A percentile compares a stretch with the other conserved stretches of the same genome.
Conservation (phyloP, 1,140 invertebrate species). For the Drosophila prosaltans region DNA sequence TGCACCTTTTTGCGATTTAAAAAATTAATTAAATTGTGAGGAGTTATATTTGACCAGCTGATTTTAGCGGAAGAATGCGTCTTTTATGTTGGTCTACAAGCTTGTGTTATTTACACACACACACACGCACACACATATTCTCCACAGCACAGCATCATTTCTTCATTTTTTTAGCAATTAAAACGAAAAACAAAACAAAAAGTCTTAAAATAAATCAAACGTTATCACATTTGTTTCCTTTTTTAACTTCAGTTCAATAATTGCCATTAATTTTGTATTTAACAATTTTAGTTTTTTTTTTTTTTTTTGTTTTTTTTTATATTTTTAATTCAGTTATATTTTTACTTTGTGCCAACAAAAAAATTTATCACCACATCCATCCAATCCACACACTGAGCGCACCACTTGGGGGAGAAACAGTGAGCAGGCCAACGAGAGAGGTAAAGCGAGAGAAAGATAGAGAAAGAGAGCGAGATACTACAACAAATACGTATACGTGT, state of each 20-base stretch:
- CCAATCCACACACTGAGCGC: slow-evolving; percentile 10
- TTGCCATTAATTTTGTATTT: slow-evolving; percentile 37
- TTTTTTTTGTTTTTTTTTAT: slow-evolving; percentile 37
- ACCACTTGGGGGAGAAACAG: slow-evolving; percentile 23
- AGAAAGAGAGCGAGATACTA: slow-evolving; percentile 25
- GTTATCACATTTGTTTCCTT: slow-evolving; percentile 19
- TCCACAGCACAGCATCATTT: slow-evolving; percentile 28
- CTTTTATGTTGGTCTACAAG: background rate
- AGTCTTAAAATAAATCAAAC: slow-evolving; percentile 19
- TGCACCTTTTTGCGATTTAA: background rate
- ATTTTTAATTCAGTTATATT: slow-evolving; percentile 79
- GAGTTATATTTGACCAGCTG: slow-evolving; percentile 9
- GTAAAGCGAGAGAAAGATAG: slow-evolving; percentile 27
- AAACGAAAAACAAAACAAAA: slow-evolving; percentile 41
- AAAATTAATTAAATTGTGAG: background rate
- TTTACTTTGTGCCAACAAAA: slow-evolving; percentile 80
- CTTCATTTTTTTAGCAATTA: slow-evolving; percentile 20
- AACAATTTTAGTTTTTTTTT: background rate
- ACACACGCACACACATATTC: slow-evolving; percentile 27
- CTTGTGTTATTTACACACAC: slow-evolving; percentile 5
- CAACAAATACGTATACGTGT: slow-evolving; percentile 44
- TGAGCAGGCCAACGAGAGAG: slow-evolving; percentile 33
- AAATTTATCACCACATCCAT: slow-evolving; percentile 73
- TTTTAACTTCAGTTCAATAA: slow-evolving; percentile 32
- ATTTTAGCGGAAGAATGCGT: slow-evolving; percentile 1